A percentile compares a stretch with the other conserved stretches of the same genome.
Conservation (phyloP, 2,797 vertebrate genomes). For the Platyrinchus mystaceus region DNA sequence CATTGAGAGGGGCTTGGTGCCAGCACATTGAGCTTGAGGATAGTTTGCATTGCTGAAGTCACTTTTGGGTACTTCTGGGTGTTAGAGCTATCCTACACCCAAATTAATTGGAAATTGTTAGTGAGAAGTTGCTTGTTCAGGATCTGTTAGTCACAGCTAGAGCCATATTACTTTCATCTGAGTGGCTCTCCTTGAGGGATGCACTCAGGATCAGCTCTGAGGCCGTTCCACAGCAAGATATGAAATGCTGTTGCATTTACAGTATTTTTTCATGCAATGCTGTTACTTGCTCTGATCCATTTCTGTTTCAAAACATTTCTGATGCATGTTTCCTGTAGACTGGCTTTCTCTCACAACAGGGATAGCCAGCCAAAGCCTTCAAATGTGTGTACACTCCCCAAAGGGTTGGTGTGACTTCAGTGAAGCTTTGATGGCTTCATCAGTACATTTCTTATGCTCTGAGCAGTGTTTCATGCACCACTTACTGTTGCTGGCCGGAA, state of each 20-base stretch:
- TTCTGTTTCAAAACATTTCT: background rate
- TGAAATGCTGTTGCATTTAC: background rate
- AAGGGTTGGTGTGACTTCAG: background rate
- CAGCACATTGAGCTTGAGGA: accelerated
- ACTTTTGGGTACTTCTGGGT: background rate
- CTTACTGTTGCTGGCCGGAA: accelerated
- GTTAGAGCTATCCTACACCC: background rate
- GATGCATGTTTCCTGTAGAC: background rate
- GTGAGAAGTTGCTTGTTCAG: background rate
- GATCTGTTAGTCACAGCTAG: background rate
- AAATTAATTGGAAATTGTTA: background rate
- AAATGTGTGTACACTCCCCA: accelerated
- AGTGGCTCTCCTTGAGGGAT: accelerated
- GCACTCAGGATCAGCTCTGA: background rate
- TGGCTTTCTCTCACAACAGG: background rate
- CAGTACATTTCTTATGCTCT: background rate
- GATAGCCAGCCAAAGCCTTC: background rate
- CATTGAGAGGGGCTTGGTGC: background rate
- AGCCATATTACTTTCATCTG: accelerated
- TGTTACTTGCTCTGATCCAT: background rate
- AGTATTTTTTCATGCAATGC: accelerated
- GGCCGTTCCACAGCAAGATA: background rate
- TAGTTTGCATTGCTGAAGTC: background rate
- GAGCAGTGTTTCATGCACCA: background rate
- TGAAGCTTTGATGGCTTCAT: background rate